A percentile compares a stretch with the other conserved stretches of the same genome.
Conservation (phyloP, 1,140 invertebrate genomes). For the Cherax quadricarinatus region DNA sequence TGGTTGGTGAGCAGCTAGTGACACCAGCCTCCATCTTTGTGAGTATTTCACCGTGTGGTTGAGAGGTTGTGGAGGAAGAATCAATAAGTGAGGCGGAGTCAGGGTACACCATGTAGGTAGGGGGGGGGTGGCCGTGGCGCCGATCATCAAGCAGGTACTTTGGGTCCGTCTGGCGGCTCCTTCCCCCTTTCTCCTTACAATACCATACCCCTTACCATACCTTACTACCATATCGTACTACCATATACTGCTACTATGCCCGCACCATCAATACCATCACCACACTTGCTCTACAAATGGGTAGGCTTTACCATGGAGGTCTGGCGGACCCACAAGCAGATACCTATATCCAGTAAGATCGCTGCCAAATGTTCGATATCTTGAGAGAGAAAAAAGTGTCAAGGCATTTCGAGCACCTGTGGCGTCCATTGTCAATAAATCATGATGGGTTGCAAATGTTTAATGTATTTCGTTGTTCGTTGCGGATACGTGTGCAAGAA, state of each 20-base stretch:
- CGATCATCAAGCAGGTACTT: neutral
- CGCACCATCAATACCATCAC: neutral
- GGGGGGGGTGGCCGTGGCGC: neutral
- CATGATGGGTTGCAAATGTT: too few relatives aligned
- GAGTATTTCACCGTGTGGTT: slow-evolving; percentile 6
- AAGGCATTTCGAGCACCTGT: neutral
- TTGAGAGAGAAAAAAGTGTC: neutral
- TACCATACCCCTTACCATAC: too few relatives aligned
- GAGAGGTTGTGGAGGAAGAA: neutral
- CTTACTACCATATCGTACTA: too few relatives aligned
- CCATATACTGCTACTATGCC: neutral
- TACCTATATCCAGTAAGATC: neutral
- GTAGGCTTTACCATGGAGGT: neutral
- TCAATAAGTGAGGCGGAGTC: slow-evolving; percentile 2
- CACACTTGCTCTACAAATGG: neutral
- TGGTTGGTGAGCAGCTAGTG: neutral
- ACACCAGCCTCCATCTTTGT: slow-evolving; percentile 6
- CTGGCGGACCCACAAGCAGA: neutral
- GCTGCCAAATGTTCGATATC: slow-evolving; percentile 8
- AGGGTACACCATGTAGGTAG: neutral
- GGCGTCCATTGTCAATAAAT: too few relatives aligned
- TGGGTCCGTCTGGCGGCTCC: slow-evolving; percentile 4
- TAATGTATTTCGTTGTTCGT: too few relatives aligned
- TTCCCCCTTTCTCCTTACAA: neutral
- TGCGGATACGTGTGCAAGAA: too few relatives aligned